phyloP scores from a whole-genome alignment of 2,888 invertebrate species.

The Graphium colonna region DNA sequence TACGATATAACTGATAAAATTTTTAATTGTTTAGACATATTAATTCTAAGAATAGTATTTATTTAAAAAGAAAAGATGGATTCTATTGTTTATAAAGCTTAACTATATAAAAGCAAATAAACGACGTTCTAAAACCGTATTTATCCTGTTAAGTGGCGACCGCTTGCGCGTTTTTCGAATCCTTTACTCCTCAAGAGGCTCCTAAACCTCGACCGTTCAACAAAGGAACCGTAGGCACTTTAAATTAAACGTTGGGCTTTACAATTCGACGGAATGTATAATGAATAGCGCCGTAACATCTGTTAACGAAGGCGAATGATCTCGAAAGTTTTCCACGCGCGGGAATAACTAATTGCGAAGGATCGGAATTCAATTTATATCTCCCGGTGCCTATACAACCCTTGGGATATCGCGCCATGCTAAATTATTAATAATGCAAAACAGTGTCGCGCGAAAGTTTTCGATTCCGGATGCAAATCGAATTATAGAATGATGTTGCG shows the following conservation, averaged over 20 bases:
- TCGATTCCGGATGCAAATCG: conserved; percentile 78
- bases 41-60: too few species aligned
- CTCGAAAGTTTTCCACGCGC: conserved; percentile 79
- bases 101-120: neutral
- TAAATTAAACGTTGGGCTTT: conserved; percentile 79
- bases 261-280: conserved; percentile 80
- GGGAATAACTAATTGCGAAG: conserved; percentile 80
- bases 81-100: neutral
- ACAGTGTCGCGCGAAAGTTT: conserved; percentile 79
- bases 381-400: conserved; percentile 67
- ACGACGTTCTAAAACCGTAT: conserved; percentile 38
- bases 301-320: conserved; percentile 81
- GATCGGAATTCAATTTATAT: conserved; percentile 79
- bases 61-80: too few species aligned
- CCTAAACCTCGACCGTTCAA: conserved; percentile 67
- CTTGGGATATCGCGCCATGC: conserved; percentile 74
- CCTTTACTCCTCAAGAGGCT: conserved; percentile 50
- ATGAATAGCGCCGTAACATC: conserved; percentile 80
- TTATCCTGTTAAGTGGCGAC: conserved; percentile 37
- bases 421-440: conserved; percentile 80
- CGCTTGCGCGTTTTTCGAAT: conserved; percentile 45
- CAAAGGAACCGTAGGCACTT: conserved; percentile 74
- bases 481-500: conserved; percentile 75
- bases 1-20: too few species aligned
- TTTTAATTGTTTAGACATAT: too few species aligned